phyloP scores from a whole-genome alignment of 2,888 invertebrate species.

The Pachymerium ferrugineum region DNA sequence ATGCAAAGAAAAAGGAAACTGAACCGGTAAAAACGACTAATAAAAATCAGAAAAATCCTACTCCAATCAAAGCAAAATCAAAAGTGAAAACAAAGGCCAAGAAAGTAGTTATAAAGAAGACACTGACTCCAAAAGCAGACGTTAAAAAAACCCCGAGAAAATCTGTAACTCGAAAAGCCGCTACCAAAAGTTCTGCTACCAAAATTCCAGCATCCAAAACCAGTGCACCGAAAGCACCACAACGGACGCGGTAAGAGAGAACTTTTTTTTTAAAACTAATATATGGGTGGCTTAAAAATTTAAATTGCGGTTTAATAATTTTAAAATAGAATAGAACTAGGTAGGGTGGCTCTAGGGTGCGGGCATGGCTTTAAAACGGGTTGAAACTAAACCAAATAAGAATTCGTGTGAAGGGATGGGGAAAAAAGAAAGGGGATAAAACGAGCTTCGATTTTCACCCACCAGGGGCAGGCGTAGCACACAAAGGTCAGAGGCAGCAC shows the following conservation, averaged over 20 bases:
- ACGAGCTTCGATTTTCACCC: slow-evolving; percentile 8
- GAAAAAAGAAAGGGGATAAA: slow-evolving; percentile 11
- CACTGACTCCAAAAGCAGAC: background rate
- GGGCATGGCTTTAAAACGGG: background rate
- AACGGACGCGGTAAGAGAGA: background rate
- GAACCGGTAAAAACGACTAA: background rate
- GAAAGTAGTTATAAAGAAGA: background rate
- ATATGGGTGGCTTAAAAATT: background rate
- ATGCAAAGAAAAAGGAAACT: background rate
- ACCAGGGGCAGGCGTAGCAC: slow-evolving; percentile 29
- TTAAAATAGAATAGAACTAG: background rate
- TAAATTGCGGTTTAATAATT: background rate
- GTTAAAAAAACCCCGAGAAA: background rate
- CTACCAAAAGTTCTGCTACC: too few species aligned
- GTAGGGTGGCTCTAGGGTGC: too few species aligned
- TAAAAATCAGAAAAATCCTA: background rate
- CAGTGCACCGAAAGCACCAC: background rate
- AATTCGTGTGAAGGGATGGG: background rate
- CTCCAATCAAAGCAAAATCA: background rate
- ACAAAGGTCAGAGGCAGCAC: slow-evolving; percentile 27
- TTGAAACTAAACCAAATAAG: background rate
- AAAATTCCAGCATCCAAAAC: background rate
- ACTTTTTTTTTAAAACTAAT: background rate
- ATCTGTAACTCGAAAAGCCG: background rate
- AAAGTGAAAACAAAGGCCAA: slow-evolving; percentile 8